A percentile compares a stretch with the other conserved stretches of the same genome.
Conservation (phyloP, 1,140 invertebrate species). For the Calliphora vicina region DNA sequence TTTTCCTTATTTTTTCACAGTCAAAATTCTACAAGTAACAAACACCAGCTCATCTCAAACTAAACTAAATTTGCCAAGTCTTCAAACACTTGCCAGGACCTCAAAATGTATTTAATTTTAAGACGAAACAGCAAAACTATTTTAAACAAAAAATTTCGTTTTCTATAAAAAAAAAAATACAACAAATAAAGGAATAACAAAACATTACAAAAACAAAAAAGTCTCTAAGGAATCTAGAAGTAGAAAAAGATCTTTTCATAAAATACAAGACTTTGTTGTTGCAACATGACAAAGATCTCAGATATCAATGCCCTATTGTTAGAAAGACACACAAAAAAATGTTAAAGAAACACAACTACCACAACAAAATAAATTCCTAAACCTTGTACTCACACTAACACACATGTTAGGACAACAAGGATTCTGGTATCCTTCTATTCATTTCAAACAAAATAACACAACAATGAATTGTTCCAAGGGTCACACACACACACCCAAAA, state of each 20-base stretch:
- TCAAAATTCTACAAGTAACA: not conserved
- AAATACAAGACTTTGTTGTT: not conserved
- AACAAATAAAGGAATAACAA: not conserved
- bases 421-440: not conserved
- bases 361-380: not conserved
- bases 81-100: not conserved
- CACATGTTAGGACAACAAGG: not conserved
- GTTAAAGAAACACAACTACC: not conserved
- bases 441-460: not conserved
- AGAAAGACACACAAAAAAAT: not conserved
- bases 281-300: not conserved
- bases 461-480: not conserved
- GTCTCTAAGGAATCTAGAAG: constrained; percentile 9
- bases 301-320: constrained; percentile 5
- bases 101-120: not conserved
- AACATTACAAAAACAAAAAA: not conserved
- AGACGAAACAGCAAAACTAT: not conserved
- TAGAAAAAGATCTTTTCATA: not conserved
- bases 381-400: not conserved
- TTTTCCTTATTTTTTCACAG: too few relatives aligned
- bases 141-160: not conserved
- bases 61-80: not conserved
- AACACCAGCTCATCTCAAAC: not conserved
- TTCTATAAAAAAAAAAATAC: constrained; percentile 5
- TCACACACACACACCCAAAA: too few relatives aligned